A percentile compares a stretch with the other conserved stretches of the same genome.
phyloP scores from a whole-genome alignment of 2,888 invertebrate genomes.

The Harpalus rufipes region DNA sequence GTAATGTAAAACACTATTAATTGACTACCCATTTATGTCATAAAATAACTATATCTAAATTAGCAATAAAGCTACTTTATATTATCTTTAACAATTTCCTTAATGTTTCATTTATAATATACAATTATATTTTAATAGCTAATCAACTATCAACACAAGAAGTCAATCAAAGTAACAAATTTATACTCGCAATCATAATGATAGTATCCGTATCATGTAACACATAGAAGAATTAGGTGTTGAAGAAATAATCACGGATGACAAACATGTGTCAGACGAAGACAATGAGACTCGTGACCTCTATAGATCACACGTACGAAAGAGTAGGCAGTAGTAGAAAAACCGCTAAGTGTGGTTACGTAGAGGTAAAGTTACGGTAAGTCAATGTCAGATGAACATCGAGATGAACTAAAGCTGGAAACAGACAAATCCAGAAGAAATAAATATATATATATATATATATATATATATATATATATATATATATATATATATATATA shows the following conservation, averaged over 20 bases:
- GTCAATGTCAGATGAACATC: not conserved
- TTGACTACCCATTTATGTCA: not conserved
- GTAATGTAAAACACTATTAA: not conserved
- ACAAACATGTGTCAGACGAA: conserved; percentile 38
- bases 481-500: no score
- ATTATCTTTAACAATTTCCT: conserved; percentile 1
- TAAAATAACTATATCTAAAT: not conserved
- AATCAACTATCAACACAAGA: not conserved
- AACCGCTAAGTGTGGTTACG: conserved; percentile 6
- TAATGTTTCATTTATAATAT: not conserved
- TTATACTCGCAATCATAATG: not conserved
- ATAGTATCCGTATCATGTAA: conserved; percentile 28
- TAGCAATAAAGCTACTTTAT: not conserved
- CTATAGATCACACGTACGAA: conserved; percentile 12
- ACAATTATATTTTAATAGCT: not conserved
- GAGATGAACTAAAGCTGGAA: not conserved
- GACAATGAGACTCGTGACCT: conserved; percentile 35
- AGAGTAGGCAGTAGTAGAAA: not conserved
- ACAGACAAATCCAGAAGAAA: not conserved
- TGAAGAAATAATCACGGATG: conserved; percentile 34
- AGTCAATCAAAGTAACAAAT: not conserved
- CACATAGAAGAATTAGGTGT: conserved; percentile 33
- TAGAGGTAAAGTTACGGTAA: not conserved
- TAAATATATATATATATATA: no score
- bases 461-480: no score